Base-by-base conservation (phyloP, 2,888 invertebrate genomes). In the Tipula helvola region DNA sequence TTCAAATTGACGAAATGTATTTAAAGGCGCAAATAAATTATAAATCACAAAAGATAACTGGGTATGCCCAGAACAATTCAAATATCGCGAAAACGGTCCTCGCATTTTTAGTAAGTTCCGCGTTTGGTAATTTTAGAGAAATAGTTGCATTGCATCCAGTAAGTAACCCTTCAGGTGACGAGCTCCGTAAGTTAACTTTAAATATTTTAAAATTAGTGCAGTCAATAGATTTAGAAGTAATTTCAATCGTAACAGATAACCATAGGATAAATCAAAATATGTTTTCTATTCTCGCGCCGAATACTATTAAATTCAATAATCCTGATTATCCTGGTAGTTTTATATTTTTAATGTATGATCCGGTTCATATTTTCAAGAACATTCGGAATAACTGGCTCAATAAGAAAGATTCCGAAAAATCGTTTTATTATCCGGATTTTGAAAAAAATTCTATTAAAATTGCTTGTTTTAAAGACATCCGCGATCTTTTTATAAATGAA, bases 381-480 rank as follows among this genome's bases (percentile, higher is more conserved):
- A 86, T 86, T 39, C 47, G 86, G 10, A 86, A 86, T 39, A 86
- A 86, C 36, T 86, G 86, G 41, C 0, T 36, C 12, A 86, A 71
- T 36, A 57, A 57, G 57, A 52, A 16, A n/a, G 57, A 86, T 57
- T 5, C 3, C 3, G 39, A 57, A n/a, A 86, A 57, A 57, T 39
- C 57, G 12, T 86, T 86, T 39, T 86, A 86, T 18, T 86, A 57
- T 57, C 86, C 86, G 7, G 52, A 57, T 86, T 86, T 86, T 71
- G 86, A 52, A 57, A 28, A 28, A 28, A 28, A 28, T 28, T 28
- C 28, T 28, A 28, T 28, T 28, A 28, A 28, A 28, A 28, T 28
- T 28, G 28, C 28, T 28, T 28, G 28, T 28, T 28, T 28, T 2
- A 28, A 28, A 28, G 28, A 28, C 28, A 28, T 28, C 28, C 28